A percentile compares a stretch with the other conserved stretches of the same genome.
Conservation (phyloP, 2,888 invertebrate genomes). For the Philopedon plagiatum region DNA sequence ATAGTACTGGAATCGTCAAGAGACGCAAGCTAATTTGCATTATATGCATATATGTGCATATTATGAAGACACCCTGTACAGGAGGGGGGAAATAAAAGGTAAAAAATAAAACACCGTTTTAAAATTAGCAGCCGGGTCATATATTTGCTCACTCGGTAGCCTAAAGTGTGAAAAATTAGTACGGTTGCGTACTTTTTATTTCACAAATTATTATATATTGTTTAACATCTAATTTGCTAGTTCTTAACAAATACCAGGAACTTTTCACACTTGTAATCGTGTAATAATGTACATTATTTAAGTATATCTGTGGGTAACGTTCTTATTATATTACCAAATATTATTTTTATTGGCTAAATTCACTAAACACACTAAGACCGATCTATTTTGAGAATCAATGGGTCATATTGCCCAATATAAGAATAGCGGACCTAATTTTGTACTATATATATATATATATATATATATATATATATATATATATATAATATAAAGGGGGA, state of each 20-base stretch:
- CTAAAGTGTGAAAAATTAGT: not conserved
- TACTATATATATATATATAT: no score
- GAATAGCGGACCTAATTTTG: no score
- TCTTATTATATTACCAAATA: not conserved
- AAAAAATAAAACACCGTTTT: slow-evolving; percentile 10
- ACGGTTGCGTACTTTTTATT: not conserved
- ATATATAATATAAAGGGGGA: no score
- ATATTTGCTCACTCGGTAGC: not conserved
- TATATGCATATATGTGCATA: no score
- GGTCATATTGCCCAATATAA: no score
- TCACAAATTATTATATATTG: slow-evolving; percentile 11
- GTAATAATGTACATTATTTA: not conserved
- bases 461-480: no score
- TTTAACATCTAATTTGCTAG: slow-evolving; percentile 11
- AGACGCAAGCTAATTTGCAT: no score
- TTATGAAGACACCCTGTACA: no score
- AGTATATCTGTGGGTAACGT: not conserved
- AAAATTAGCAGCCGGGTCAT: not conserved
- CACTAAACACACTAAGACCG: no score
- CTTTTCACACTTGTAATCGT: not conserved
- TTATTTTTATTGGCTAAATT: no score
- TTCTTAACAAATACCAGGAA: slow-evolving; percentile 3
- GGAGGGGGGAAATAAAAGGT: not conserved
- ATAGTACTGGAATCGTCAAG: no score
- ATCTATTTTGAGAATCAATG: no score